Evolutionary conservation across 2,888 invertebrate species (phyloP).

Genomic region (Eupithecia abbreviata): DNA sequence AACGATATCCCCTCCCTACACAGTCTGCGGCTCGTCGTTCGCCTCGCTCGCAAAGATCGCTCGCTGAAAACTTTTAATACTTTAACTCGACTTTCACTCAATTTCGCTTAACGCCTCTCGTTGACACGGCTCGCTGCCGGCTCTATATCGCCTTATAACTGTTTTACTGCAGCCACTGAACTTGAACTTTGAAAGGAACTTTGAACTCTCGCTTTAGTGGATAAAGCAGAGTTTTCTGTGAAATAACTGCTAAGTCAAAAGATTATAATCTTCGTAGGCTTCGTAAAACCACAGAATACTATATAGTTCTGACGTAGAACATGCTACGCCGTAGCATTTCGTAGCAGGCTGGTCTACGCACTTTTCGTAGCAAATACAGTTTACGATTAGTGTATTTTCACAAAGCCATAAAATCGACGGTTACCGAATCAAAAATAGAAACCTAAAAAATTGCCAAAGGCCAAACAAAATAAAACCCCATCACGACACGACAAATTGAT

Average conservation of each 20-base stretch:
- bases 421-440: constrained; percentile 40
- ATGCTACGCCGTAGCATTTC: background rate
- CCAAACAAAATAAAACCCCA: constrained; percentile 83
- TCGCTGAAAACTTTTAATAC: constrained; percentile 83
- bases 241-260: background rate
- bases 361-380: constrained; percentile 5
- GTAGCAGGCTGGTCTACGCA: background rate
- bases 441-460: constrained; percentile 67
- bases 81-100: constrained; percentile 83
- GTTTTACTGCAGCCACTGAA: constrained; percentile 59
- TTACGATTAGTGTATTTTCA: background rate
- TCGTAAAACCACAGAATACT: no score
- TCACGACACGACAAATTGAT: constrained; percentile 84
- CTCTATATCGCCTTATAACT: constrained; percentile 68
- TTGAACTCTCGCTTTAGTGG: background rate
- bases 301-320: background rate
- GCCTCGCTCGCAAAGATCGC: constrained; percentile 73
- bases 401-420: background rate
- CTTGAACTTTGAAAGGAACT: constrained; percentile 41
- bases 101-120: constrained; percentile 78
- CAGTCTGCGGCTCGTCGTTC: constrained; percentile 51
- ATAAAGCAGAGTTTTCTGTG: background rate
- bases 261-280: constrained; percentile 1
- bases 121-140: constrained; percentile 72
- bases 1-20: constrained; percentile 41